Evolutionary conservation across 2,113 vertebrate species (phyloP), one percentile per base, ranked within the genome.

Genomic region (Zosterops borbonicus): DNA sequence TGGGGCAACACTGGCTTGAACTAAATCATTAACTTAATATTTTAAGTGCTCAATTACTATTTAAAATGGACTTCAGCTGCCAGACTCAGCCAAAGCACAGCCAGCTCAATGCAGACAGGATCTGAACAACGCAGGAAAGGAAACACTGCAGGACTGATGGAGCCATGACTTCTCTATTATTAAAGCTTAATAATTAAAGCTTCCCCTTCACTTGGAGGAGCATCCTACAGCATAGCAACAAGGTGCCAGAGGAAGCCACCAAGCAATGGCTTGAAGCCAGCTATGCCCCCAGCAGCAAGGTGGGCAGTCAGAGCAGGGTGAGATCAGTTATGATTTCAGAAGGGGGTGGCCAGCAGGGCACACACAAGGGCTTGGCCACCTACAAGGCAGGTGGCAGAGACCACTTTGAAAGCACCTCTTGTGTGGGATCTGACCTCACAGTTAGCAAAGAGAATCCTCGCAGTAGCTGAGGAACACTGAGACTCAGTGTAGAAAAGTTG

Each of bases 41-140:
- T 78, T 13, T 75, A 89, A 89, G 86, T 75, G 68, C 80, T 92
- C 69, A 87, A 14, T 93, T 94, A 90, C 56, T 92, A 70, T 81
- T 94, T 89, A 89, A 89, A 92, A 83, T 11, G 89, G 55, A 59
- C 33, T 90, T 77, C 86, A 92, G 47, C 68, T 78, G 71, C 76
- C 50, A 83, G 50, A 46, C 27, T 80, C 55, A 20, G 50, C 37
- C 79, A 74, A 56, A 92, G 71, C 12, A 83, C 37, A 46, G 79
- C 35, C 82, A 77, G 71, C 71, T 80, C 7, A 1, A 88, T 24
- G 33, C 76, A 94, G 74, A 58, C 83, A 87, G 78, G 52, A 82
- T 58, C 59, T 12, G 12, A 81, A 59, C 63, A 89, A 23, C 0
- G 4, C 35, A 18, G 14, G 33, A 87, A 53, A 85, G 14, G 33